A percentile compares a stretch with the other conserved stretches of the same genome.
Evolutionary conservation across 1,140 invertebrate genomes (phyloP).

Genomic region (Bombus pascuorum): DNA sequence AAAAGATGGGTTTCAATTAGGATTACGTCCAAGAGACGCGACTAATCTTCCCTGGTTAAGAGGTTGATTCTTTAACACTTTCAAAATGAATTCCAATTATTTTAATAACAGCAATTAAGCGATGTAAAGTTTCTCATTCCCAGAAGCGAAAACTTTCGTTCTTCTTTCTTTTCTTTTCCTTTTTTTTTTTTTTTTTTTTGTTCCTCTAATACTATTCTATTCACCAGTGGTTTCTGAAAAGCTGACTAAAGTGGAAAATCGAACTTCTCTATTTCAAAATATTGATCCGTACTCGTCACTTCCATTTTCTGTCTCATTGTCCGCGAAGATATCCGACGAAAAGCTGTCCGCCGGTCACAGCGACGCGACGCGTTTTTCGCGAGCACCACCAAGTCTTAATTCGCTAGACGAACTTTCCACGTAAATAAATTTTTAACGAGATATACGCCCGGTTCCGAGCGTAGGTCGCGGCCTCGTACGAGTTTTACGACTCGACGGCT

Average conservation of each 20-base stretch:
- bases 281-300: neutral
- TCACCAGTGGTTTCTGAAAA: neutral
- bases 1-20: neutral
- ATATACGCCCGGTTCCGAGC: constrained; percentile 4
- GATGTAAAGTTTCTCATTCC: neutral
- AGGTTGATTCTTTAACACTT: neutral
- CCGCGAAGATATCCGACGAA: neutral
- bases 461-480: neutral
- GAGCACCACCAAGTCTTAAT: neutral
- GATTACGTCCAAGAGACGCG: neutral
- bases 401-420: constrained; percentile 20
- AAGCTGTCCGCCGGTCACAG: too few relatives aligned
- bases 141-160: too few relatives aligned
- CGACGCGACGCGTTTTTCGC: neutral
- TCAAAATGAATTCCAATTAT: neutral
- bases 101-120: neutral
- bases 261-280: neutral
- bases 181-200: too few relatives aligned
- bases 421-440: constrained; percentile 52
- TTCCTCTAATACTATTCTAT: neutral
- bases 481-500: constrained; percentile 44
- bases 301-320: too few relatives aligned
- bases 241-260: neutral
- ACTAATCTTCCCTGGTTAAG: neutral
- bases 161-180: too few relatives aligned